Base-by-base conservation (phyloP, 1,140 invertebrate genomes). In the Stegodyphus dumicola region DNA sequence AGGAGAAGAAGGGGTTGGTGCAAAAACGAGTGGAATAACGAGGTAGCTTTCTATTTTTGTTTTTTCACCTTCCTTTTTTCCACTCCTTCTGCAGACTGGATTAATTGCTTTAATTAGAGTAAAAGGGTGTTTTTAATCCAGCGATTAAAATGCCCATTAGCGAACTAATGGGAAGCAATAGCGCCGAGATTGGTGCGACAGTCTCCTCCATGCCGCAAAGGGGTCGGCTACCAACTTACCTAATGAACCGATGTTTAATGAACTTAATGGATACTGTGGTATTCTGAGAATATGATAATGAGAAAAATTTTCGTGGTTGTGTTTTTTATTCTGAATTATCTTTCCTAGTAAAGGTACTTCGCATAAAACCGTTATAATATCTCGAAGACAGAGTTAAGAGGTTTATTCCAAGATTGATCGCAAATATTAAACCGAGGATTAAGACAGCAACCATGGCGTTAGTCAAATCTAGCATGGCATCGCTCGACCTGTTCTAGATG, bases 71-170 rank as follows among this genome's bases (percentile, higher is more conserved):
- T 67, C 9, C 13, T 67, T 67, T 67, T 67, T 67, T 67, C 17
- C 65, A 13, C 65, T 60, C 65, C n/a, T 51, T 70, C 65, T n/a
- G 9, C 18, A 56, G 73, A 53, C 15, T 54, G 84, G 69, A 86
- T 86, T 86, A 86, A 86, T 86, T 86, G 76, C 69, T 86, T 86
- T 86, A 86, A 86, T 86, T 78, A 86, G 65, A 77, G 84, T 77
- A 86, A 86, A 86, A 86, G 84, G 64, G 84, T 85, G 73, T 85
- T 85, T 85, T 85, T 85, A 85, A 85, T 85, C 81, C 71, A 49
- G 52, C 64, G 81, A 85, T 85, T 85, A 85, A 85, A 77, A 85
- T 85, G 53, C 81, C 64, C 81, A 85, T 85, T 85, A 85, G 74
- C 81, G 81, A 11, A 17, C 65, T 85, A 85, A 85, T 85, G 81